Evolutionary conservation across 2,888 invertebrate genomes (phyloP), one percentile per base, ranked within the genome.

Genomic region (Griposia aprilina): DNA sequence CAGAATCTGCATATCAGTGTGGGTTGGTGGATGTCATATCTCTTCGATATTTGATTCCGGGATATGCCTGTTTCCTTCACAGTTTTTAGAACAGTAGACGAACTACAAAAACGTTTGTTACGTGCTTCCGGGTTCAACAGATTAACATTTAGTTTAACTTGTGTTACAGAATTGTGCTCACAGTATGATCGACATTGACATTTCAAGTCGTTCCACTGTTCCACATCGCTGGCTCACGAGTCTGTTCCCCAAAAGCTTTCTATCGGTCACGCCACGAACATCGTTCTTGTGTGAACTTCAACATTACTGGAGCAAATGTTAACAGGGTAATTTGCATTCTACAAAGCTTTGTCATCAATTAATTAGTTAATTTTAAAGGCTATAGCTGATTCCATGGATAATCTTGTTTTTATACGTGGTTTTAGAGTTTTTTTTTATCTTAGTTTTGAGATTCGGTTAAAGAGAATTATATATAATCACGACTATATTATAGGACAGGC

Each of bases 161-260:
- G 41, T 26, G 60, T 70, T 50, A 63, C 50, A 74, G 57, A 74
- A 79, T 36, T 57, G 23, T 26, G 36, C 30, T 81, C 36, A 63
- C 62, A 52, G 48, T 57, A 23, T 68, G 45, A 68, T 75, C 70
- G 84, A 80, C 87, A 88, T 89, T 91, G 92, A 86, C 90, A 91
- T 90, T 92, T 91, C 89, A 86, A 90, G 90, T 86, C 78, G 69
- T 80, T 76, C 74, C 69, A 90, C 83, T 81, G 74, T 82, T 78
- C 77, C 69, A 82, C 78, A 78, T 78, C 78, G 77, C 70, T 71
- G 79, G 65, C 72, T 85, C 85, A 83, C 81, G 10, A 81, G 78
- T 81, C 78, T 77, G 80, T 69, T 80, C 68, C 75, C 83, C 73
- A 80, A 84, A 87, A 81, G 76, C 76, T 78, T 81, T 78, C 69